Evolutionary conservation across 2,888 invertebrate genomes (phyloP).

Genomic region (Tachystola acroxantha): DNA sequence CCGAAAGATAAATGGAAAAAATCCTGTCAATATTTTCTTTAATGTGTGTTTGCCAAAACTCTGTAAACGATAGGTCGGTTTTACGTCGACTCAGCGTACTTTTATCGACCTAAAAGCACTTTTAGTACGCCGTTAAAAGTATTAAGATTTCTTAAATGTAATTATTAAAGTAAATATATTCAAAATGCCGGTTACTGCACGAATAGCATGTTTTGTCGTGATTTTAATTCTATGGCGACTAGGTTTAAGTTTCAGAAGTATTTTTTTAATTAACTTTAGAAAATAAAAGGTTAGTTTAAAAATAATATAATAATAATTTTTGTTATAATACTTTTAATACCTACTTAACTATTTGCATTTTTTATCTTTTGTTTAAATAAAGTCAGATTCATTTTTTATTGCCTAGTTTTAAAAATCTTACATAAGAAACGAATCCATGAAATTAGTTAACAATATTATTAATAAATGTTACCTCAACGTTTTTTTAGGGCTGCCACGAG

Average conservation of each 20-base stretch:
- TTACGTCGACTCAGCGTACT: conserved; percentile 18
- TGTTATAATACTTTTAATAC: too few species aligned
- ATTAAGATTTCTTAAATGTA: conserved; percentile 27
- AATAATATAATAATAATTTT: too few species aligned
- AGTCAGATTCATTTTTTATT: background rate
- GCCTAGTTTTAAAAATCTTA: background rate
- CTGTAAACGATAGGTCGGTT: conserved; percentile 38
- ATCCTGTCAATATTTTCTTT: conserved; percentile 65
- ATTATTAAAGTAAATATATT: conserved; percentile 34
- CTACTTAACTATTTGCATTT: too few species aligned
- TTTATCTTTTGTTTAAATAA: too few species aligned
- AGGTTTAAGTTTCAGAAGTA: too few species aligned
- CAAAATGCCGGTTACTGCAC: conserved; percentile 30
- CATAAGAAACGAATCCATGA: too few species aligned
- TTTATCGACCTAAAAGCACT: conserved; percentile 6
- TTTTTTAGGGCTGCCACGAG: too few species aligned
- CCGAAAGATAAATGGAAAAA: conserved; percentile 58
- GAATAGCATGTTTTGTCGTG: conserved; percentile 24
- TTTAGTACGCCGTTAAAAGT: conserved; percentile 28
- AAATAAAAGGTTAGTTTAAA: too few species aligned
- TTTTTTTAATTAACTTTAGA: too few species aligned
- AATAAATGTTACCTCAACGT: too few species aligned
- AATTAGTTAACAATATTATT: too few species aligned
- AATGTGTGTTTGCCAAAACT: conserved; percentile 47
- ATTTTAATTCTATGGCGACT: too few species aligned